Evolutionary conservation across 2,113 vertebrate species (phyloP), one percentile per base, ranked within the genome.

Genomic region (Aegotheles bennettii): DNA sequence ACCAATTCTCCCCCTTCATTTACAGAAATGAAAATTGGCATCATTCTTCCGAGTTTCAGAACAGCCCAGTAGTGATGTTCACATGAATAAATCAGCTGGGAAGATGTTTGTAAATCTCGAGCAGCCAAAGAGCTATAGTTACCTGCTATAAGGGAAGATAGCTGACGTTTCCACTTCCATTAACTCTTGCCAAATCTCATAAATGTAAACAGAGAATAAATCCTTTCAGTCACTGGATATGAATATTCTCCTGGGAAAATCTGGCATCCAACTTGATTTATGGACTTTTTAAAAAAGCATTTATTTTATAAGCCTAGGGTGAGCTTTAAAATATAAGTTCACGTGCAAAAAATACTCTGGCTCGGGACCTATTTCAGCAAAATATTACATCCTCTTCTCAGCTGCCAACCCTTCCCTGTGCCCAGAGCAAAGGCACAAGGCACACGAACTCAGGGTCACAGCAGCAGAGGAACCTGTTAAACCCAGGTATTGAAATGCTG

Each of bases 151-250:
- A 93, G 95, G 54, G 79, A 92, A 94, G 92, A 93, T 75, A 93
- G 92, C 83, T 96, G 95, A 71, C 53, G 90, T 93, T 84, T 94
- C 88, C 81, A 51, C 86, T 96, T 94, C 88, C 80, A 94, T 93
- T 90, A 94, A 71, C 83, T 63, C 29, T 84, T 94, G 86, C 83
- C 90, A 95, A 92, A 78, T 90, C 88, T 92, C 90, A 89, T 93
- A 92, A 96, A 96, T 63, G 73, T 93, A 96, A 97, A 96, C 69
- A 92, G 76, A 94, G 64, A 94, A 90, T 88, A 64, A 94, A 93
- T 93, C 35, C 80, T 90, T 88, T 84, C 63, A 83, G 45, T 45
- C 61, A 74, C 65, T 92, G 92, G 67, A 87, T 87, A 93, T 80
- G 87, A 89, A 83, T 91, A 95, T 82, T 92, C 92, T 60, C 89